Evolutionary conservation across 23 tunicate genomes (phyloP).

Genomic region (Halocynthia aurantium): DNA sequence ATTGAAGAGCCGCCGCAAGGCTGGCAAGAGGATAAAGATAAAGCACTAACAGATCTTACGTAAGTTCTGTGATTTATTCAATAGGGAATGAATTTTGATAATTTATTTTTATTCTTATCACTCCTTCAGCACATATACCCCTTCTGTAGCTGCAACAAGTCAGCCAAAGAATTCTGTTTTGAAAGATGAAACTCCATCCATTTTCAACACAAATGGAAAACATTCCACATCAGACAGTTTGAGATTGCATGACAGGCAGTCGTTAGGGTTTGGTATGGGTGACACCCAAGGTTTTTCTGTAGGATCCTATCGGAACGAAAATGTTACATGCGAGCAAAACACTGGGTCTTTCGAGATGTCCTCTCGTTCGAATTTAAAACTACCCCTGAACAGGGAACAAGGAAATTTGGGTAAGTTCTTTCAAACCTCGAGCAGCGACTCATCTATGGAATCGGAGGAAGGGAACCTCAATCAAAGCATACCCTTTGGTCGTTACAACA

Average conservation of each 20-base stretch:
- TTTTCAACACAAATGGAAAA: neutral
- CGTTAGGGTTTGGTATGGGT: too few relatives aligned
- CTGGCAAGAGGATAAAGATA: conserved; percentile 54
- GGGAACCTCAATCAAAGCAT: neutral
- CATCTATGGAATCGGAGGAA: conserved; percentile 3
- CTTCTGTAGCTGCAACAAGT: neutral
- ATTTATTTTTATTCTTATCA: too few relatives aligned
- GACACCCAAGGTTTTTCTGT: too few relatives aligned
- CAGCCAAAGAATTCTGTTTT: neutral
- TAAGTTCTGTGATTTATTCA: neutral
- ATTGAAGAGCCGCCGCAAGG: conserved; percentile 85
- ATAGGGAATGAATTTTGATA: neutral
- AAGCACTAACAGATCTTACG: neutral
- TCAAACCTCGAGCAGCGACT: neutral
- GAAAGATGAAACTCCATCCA: neutral
- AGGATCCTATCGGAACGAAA: neutral
- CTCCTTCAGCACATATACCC: neutral
- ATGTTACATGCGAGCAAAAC: neutral
- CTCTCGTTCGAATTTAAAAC: too few relatives aligned
- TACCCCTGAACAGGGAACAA: neutral
- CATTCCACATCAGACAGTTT: neutral
- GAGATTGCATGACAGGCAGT: too few relatives aligned
- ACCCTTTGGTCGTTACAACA: conserved; percentile 50
- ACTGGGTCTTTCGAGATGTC: neutral
- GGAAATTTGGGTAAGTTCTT: neutral